Evolutionary conservation across 2,888 invertebrate genomes (phyloP).

Genomic region (Noctua janthe): DNA sequence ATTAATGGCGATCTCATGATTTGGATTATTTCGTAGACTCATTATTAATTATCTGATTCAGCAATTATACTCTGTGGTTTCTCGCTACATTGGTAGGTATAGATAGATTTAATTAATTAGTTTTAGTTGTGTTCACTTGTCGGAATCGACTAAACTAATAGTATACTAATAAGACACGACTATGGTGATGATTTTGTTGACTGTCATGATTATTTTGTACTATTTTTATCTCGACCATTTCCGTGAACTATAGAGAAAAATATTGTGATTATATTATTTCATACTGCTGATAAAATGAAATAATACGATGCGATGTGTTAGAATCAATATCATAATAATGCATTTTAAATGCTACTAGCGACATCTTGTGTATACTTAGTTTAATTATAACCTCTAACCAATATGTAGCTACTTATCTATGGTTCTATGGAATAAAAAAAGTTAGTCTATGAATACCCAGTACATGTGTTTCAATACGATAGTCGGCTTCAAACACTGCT

Average conservation of each 20-base stretch:
- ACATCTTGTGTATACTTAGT: no score
- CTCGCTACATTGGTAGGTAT: background rate
- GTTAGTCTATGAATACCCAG: no score
- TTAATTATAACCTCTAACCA: no score
- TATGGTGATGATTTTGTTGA: background rate
- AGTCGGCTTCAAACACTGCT: background rate
- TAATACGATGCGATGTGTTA: no score
- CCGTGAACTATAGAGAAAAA: background rate
- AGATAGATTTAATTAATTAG: background rate
- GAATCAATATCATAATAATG: no score
- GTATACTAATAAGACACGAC: background rate
- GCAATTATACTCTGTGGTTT: background rate
- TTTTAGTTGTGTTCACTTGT: background rate
- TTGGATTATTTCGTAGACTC: background rate
- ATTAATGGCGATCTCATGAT: constrained; percentile 4
- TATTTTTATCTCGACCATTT: background rate
- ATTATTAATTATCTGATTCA: background rate
- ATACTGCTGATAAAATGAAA: background rate
- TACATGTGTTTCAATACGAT: no score
- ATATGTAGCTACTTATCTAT: no score
- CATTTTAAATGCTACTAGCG: no score
- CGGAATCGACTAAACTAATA: background rate
- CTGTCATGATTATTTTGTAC: background rate
- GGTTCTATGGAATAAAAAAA: no score
- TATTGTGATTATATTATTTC: background rate